These are phyloP conservation scores for Sorex araneus DNA, from an alignment of 2,113 vertebrate genomes.

Conservation along the genomic window DNA sequence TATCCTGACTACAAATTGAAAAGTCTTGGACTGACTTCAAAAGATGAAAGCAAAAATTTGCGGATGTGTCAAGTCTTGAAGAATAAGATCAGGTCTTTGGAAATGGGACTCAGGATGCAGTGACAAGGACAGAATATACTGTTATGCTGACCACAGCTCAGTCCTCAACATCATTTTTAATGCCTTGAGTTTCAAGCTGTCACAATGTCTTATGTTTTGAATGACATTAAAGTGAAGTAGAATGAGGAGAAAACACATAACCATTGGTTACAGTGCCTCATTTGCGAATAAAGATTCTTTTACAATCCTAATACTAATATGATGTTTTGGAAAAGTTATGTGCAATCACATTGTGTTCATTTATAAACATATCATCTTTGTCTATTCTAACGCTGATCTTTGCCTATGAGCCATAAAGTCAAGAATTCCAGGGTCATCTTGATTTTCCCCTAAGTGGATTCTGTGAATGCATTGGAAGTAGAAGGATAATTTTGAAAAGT, in stretches of 20 bases:
- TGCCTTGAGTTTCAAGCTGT: constrained; percentile 61
- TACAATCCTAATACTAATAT: constrained; percentile 59
- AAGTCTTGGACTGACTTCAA: constrained; percentile 15
- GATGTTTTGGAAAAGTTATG: constrained; percentile 54
- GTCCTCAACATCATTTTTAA: background rate
- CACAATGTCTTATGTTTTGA: constrained; percentile 52
- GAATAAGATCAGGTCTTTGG: background rate
- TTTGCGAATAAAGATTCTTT: constrained; percentile 62
- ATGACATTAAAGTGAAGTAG: constrained; percentile 56
- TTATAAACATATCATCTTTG: constrained; percentile 55
- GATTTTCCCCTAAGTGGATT: constrained; percentile 44
- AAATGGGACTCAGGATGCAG: background rate
- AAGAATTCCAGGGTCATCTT: constrained; percentile 11
- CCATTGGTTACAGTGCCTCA: constrained; percentile 32
- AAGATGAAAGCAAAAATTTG: constrained; percentile 34
- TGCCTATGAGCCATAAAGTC: constrained; percentile 44
- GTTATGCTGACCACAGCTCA: background rate
- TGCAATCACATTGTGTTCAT: constrained; percentile 58
- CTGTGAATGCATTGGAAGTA: constrained; percentile 43
- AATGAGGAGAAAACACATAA: constrained; percentile 39
- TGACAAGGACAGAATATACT: background rate
- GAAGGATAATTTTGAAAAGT: constrained; percentile 28
- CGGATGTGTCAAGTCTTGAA: background rate
- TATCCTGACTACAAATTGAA: background rate
- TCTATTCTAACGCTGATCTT: constrained; percentile 49